Evolutionary conservation across 2,113 vertebrate species (phyloP).

Genomic region (Camelus bactrianus): DNA sequence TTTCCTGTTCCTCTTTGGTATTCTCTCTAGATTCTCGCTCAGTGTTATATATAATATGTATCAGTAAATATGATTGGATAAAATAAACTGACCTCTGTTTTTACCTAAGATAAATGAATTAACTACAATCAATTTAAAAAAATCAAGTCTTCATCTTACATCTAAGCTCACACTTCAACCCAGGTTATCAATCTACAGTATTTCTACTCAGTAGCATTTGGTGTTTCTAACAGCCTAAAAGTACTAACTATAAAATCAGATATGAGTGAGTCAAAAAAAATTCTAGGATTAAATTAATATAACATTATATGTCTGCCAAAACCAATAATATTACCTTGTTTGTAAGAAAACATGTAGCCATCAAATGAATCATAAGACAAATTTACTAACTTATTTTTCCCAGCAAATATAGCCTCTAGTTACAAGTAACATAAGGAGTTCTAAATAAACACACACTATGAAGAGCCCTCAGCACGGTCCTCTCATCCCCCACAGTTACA

Average conservation of each 20-base stretch:
- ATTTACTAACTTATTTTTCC: conserved; percentile 42
- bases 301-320: conserved; percentile 36
- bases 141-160: neutral
- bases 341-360: conserved; percentile 50
- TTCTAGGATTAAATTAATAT: conserved; percentile 45
- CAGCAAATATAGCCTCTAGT: conserved; percentile 28
- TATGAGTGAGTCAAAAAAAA: neutral
- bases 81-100: neutral
- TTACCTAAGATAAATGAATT: conserved; percentile 40
- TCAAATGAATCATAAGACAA: conserved; percentile 57
- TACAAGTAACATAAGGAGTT: conserved; percentile 3
- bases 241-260: conserved; percentile 30
- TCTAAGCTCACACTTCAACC: neutral
- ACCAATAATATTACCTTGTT: conserved; percentile 55
- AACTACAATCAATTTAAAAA: neutral
- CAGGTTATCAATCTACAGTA: neutral
- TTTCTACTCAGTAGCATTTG: neutral
- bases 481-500: neutral
- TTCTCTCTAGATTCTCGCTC: neutral
- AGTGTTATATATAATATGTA: neutral
- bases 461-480: neutral
- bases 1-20: neutral
- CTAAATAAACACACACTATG: neutral
- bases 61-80: conserved; percentile 28
- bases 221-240: conserved; percentile 14